These are phyloP conservation scores for Eolophus roseicapilla DNA, from an alignment of 2,113 vertebrate species.

Conservation along the genomic window DNA sequence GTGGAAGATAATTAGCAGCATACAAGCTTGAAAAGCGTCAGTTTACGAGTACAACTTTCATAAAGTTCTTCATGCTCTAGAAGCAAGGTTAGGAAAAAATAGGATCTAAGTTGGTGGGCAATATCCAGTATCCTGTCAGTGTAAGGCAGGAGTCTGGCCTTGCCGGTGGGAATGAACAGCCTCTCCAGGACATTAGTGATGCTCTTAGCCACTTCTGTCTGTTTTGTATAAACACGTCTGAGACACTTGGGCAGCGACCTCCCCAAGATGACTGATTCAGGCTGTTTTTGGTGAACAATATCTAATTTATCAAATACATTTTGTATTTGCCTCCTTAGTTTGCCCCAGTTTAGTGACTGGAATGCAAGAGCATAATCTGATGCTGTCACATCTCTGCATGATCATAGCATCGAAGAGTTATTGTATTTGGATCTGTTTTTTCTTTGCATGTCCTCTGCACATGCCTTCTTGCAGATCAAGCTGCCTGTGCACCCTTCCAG, in stretches of 20 bases:
- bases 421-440: accelerated
- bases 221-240: background rate
- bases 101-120: background rate
- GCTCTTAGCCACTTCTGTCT: background rate
- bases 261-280: background rate
- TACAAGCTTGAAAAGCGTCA: background rate
- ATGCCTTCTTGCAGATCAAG: background rate
- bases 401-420: background rate
- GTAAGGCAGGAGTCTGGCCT: background rate
- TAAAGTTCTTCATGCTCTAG: background rate
- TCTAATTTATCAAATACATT: background rate
- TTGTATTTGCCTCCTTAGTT: background rate
- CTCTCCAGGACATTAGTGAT: background rate
- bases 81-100: background rate
- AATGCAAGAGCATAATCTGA: background rate
- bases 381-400: background rate
- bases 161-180: accelerated
- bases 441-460: background rate
- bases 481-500: background rate
- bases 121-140: background rate
- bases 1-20: conserved; percentile 29
- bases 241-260: background rate
- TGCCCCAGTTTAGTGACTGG: background rate
- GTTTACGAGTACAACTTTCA: background rate
- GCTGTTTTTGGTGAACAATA: background rate